phyloP scores from a whole-genome alignment of 2,888 invertebrate species.

The Eristalis arbustorum region DNA sequence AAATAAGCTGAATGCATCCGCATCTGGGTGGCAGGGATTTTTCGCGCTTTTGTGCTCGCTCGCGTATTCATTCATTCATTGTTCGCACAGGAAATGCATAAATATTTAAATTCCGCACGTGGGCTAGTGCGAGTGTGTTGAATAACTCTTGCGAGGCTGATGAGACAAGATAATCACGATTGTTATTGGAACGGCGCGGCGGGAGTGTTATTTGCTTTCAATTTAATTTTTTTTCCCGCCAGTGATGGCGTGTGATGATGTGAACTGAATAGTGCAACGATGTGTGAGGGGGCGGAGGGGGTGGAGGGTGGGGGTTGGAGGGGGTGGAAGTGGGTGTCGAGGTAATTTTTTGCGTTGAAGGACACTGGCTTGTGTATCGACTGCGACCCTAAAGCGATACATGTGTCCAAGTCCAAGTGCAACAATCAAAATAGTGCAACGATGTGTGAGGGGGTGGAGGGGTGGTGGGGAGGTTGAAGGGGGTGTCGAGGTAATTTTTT shows the following conservation, averaged over 20 bases:
- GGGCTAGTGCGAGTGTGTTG: not conserved
- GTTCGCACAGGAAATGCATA: conserved; percentile 35
- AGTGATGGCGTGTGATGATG: not conserved
- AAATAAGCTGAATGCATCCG: conserved; percentile 37
- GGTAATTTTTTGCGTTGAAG: conserved; percentile 9
- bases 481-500: not conserved
- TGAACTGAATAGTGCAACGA: not conserved
- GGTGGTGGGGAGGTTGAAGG: not conserved
- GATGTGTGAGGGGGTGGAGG: not conserved
- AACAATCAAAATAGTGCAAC: too few species aligned
- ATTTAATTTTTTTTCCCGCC: conserved; percentile 21
- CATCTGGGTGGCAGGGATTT: conserved; percentile 12
- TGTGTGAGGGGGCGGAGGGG: not conserved
- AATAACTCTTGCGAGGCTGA: not conserved
- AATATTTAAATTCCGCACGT: conserved; percentile 8
- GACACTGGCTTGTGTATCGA: conserved; percentile 5
- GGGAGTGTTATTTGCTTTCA: conserved; percentile 23
- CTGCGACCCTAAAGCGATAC: not conserved
- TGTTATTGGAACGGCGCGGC: not conserved
- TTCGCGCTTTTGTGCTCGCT: not conserved
- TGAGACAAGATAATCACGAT: conserved; percentile 17
- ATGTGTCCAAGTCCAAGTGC: too few species aligned
- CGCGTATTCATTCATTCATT: conserved; percentile 6
- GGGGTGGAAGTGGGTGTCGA: not conserved
- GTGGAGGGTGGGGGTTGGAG: not conserved